Base-by-base conservation (phyloP, 2,888 invertebrate species). In the Marasmarcha lunaedactyla region DNA sequence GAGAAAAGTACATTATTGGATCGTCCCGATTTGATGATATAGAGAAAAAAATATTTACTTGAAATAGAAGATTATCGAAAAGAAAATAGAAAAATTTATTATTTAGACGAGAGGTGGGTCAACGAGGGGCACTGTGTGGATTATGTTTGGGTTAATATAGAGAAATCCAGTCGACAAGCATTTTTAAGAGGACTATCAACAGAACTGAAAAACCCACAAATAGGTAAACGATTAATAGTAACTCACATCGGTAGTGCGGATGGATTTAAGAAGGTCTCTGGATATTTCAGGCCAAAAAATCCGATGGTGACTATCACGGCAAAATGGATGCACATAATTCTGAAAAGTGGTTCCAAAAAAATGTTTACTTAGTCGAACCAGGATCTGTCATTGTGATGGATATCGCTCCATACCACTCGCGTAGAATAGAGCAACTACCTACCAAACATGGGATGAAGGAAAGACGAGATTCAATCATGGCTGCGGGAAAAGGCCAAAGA, bases 201-300 rank as follows among this genome's bases (percentile, higher is more conserved):
- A 7, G 44, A 40, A 1, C 42, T 46, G 5, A 47, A 47, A 41
- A 44, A 41, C 34, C 44, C 45, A 15, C 40, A 34, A 35, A 48
- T 48, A 40, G 47, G 50, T 25, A 49, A 44, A 45, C 40, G 48
- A 14, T 34, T 52, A 15, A 47, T 49, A 13, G 38, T 50, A 7
- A 40, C 39, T 15, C 43, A 49, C 38, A 50, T 47, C 14, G 47
- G 48, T 10, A 46, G 45, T 33, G 38, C 11, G 14, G 42, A 46
- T 6, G 46, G 48, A 7, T 52, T 52, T 39, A 48, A 40, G 48
- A 37, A 10, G 46, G 39, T 7, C 38, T 39, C 14, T 45, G 37
- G 34, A 39, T 52, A 35, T 49, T 49, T 41, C 44, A 51, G 37
- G 45, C 41, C 6, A 48, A 49, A 42, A 49, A 49, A 39, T 30